These are phyloP conservation scores for Ostrea edulis DNA, from an alignment of 1,140 invertebrate genomes.

Conservation along the genomic window DNA sequence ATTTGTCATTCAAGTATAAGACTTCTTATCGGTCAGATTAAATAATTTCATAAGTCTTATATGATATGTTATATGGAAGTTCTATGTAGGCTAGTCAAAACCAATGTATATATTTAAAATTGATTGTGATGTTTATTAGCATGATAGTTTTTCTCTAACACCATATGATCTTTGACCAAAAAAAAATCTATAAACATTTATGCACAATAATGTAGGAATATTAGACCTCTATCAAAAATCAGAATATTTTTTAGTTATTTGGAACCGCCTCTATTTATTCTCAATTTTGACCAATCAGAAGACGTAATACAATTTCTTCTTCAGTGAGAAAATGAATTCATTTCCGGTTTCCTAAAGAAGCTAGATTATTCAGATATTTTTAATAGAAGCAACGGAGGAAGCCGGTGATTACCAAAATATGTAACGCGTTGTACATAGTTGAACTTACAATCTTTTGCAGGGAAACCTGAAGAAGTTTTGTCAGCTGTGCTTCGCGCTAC, in stretches of 20 bases:
- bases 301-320: not conserved
- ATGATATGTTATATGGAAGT: no score
- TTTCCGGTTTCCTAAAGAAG: conserved; percentile 34
- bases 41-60: no score
- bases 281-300: conserved; percentile 26
- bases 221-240: not conserved
- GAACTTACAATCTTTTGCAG: not conserved
- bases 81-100: no score
- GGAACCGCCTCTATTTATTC: not conserved
- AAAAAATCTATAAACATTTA: no score
- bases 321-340: conserved; percentile 5
- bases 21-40: no score
- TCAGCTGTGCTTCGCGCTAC: not conserved
- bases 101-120: no score
- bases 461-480: not conserved
- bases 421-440: not conserved
- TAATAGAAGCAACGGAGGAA: not conserved
- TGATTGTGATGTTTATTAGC: no score
- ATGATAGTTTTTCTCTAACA: no score
- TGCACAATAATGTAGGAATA: no score
- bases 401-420: not conserved
- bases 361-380: not conserved
- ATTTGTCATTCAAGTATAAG: no score
- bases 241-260: not conserved
- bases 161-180: no score